Conservation (phyloP, 2,113 vertebrate species). For the Cynopterus brachyotis region DNA sequence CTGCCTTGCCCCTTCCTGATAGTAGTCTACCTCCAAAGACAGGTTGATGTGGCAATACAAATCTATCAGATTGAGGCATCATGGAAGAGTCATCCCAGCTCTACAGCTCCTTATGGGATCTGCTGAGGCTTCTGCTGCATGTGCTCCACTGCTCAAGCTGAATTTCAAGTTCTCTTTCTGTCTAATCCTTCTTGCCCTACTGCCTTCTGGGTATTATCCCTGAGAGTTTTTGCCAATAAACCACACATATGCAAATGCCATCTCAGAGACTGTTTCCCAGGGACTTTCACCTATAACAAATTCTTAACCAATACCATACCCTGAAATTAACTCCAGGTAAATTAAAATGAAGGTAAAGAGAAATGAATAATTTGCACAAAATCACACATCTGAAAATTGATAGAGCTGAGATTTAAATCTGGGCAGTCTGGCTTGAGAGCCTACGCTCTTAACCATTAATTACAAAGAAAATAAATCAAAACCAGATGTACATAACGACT, state of each 20-base stretch:
- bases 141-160: background rate
- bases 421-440: background rate
- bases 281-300: background rate
- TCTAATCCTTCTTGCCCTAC: background rate
- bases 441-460: background rate
- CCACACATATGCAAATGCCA: background rate
- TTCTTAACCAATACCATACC: background rate
- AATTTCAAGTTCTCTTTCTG: background rate
- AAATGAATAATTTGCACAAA: background rate
- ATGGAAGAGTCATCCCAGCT: background rate
- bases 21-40: background rate
- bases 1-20: background rate
- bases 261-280: background rate
- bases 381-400: background rate
- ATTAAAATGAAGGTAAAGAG: background rate
- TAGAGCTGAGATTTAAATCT: background rate
- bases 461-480: constrained; percentile 3
- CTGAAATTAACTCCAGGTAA: background rate
- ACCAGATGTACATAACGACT: background rate
- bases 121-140: background rate
- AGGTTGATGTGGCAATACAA: background rate
- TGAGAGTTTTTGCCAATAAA: background rate
- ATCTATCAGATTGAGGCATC: background rate
- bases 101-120: background rate
- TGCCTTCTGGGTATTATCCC: background rate